Percentiles rank a stretch among this genome's conserved stretches.
phyloP scores from a whole-genome alignment of 30 jellyfish, hydroid and myxozoan species.

The Hydractinia symbiolongicarpus region DNA sequence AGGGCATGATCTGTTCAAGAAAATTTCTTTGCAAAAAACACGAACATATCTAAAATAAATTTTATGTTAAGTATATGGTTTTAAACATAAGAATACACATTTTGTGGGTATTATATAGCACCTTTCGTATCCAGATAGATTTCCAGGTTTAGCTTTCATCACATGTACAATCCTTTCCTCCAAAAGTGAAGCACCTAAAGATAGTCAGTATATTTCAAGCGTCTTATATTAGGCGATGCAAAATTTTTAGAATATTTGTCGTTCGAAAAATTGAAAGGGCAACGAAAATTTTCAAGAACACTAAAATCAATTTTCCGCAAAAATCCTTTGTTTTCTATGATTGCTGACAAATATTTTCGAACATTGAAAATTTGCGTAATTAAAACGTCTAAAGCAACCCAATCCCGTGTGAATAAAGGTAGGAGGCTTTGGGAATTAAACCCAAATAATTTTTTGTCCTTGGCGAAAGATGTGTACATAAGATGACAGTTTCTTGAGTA shows the following conservation, averaged over 20 bases:
- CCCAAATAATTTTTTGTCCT: background rate
- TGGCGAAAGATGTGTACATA: background rate
- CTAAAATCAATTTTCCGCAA: too few species aligned
- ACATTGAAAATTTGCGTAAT: too few species aligned
- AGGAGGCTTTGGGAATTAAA: background rate
- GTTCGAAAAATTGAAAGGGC: too few species aligned
- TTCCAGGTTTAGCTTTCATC: slow-evolving; percentile 74
- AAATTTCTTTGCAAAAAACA: slow-evolving; percentile 79
- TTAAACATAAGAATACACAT: background rate
- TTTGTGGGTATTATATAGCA: background rate
- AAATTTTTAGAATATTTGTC: too few species aligned
- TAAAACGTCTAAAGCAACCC: too few species aligned
- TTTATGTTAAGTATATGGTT: background rate
- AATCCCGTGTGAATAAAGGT: too few species aligned
- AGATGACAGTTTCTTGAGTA: too few species aligned
- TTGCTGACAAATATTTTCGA: too few species aligned
- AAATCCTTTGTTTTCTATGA: too few species aligned
- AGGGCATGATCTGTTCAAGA: slow-evolving; percentile 46
- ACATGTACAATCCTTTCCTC: slow-evolving; percentile 77
- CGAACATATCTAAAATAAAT: slow-evolving; percentile 58
- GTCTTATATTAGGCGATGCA: too few species aligned
- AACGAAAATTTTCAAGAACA: too few species aligned
- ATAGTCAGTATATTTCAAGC: background rate
- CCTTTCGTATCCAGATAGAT: slow-evolving; percentile 77
- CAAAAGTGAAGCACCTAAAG: slow-evolving; percentile 73